phyloP scores from a whole-genome alignment of 2,888 invertebrate genomes.

The Drosophila seclusa region DNA sequence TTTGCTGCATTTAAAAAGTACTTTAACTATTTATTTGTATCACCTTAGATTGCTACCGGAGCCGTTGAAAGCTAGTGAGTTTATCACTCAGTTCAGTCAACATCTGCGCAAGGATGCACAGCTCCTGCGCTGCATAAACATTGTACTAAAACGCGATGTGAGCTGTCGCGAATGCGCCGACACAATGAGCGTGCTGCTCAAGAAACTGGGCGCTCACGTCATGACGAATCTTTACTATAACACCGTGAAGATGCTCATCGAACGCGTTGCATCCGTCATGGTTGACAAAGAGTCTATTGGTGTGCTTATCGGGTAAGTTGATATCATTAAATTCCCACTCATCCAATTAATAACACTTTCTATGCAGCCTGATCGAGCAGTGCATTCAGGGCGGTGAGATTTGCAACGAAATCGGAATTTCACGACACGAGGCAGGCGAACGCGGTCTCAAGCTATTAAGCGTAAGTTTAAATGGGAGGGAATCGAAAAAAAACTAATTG shows the following conservation, averaged over 20 bases:
- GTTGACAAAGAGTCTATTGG: conserved; percentile 95
- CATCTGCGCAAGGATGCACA: conserved; percentile 91
- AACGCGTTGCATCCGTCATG: conserved; percentile 98
- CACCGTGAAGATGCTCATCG: conserved; percentile 97
- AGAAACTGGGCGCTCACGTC: conserved; percentile 96
- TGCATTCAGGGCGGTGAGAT: conserved; percentile 90
- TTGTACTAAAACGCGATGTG: conserved; percentile 94
- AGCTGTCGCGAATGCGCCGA: conserved; percentile 97
- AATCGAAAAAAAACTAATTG: not conserved
- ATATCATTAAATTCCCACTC: not conserved
- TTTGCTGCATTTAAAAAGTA: not conserved
- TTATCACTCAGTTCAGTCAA: conserved; percentile 91
- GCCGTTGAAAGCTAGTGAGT: conserved; percentile 95
- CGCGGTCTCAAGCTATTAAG: conserved; percentile 95
- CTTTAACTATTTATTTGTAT: not conserved
- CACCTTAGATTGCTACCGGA: conserved; percentile 92
- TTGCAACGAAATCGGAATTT: conserved; percentile 91
- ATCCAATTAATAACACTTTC: not conserved
- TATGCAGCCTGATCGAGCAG: conserved; percentile 86
- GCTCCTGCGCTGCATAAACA: conserved; percentile 92
- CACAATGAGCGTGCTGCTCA: conserved; percentile 92
- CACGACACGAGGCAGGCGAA: conserved; percentile 93
- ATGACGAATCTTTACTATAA: conserved; percentile 98
- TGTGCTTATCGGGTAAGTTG: conserved; percentile 87
- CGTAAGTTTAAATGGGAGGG: conserved; percentile 84